Evolutionary conservation across 2,888 invertebrate genomes (phyloP).

Genomic region (Mythimna vitellina): DNA sequence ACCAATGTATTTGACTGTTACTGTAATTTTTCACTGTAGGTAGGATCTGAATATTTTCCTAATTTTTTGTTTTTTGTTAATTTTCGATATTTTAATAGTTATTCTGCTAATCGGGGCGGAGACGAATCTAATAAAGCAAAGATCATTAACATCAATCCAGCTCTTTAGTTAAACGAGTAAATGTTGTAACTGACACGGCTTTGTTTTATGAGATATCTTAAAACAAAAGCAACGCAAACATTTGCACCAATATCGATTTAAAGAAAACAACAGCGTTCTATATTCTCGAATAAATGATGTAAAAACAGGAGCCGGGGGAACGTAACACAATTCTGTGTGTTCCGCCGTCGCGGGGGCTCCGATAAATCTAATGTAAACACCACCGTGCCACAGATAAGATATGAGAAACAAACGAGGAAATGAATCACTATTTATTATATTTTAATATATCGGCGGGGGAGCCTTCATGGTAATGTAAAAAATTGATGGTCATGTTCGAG

Average conservation of each 20-base stretch:
- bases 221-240: constrained; percentile 32
- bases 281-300: constrained; percentile 76
- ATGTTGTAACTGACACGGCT: background rate
- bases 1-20: too few species aligned
- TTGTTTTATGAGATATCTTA: background rate
- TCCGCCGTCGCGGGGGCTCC: constrained; percentile 69
- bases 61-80: too few species aligned
- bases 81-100: too few species aligned
- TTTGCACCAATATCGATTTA: constrained; percentile 67
- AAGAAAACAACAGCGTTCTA: constrained; percentile 70
- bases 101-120: too few species aligned
- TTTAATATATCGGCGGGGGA: constrained; percentile 52
- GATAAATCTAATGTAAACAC: constrained; percentile 83
- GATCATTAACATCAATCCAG: too few species aligned
- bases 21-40: too few species aligned
- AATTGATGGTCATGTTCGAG: background rate
- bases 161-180: too few species aligned
- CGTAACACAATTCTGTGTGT: constrained; percentile 80
- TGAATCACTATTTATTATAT: constrained; percentile 67
- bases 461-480: constrained; percentile 18
- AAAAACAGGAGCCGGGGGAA: constrained; percentile 76
- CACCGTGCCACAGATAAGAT: constrained; percentile 61
- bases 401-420: constrained; percentile 61
- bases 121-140: too few species aligned
- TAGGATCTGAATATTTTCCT: too few species aligned